Base-by-base conservation (phyloP, 2,797 vertebrate genomes). In the Busarellus nigricollis region DNA sequence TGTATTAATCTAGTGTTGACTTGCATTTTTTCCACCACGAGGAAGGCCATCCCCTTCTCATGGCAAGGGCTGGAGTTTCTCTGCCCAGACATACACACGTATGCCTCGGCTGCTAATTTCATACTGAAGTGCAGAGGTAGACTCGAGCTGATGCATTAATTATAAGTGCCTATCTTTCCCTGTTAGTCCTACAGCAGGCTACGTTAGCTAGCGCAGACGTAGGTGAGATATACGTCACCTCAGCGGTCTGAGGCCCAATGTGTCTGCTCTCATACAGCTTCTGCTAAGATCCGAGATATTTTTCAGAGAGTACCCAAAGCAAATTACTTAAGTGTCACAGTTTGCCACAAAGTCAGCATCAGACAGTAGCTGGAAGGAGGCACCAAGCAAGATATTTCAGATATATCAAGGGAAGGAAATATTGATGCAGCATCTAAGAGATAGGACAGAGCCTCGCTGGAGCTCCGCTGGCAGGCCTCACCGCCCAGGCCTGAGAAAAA, bases 181-280 rank as follows among this genome's bases (percentile, higher is more conserved):
- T 24, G 20, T 38, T 72, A 54, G 31, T 28, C 29, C 11, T 35
- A 44, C 4, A 21, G 21, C 28, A 93, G 29, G 18, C 38, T 47
- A 5, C 2, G 5, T 11, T 19, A 86, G 4, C 31, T 25, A 29
- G 15, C 1, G 0, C n/a, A 61, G 69, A 25, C 0, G 0, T 14
- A 59, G 84, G 28, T 44, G 13, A 70, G 54, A 38, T 4, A 24
- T 5, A n/a, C 29, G 7, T 15, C 5, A 24, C 33, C 3, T 1
- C 52, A 21, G 31, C 25, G 49, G 28, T 54, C 18, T 16, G 31
- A 71, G 31, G 14, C 21, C 35, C 21, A 7, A 50, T 28, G 29
- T 10, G 4, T 10, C 62, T 73, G 15, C 47, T 85, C 22, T 80
- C 58, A 80, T 33, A 26, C 42, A 73, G 26, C 35, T 66, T 63